A percentile compares a stretch with the other conserved stretches of the same genome.
Conservation (phyloP, 1,140 invertebrate species). For the Aphidius gifuensis region DNA sequence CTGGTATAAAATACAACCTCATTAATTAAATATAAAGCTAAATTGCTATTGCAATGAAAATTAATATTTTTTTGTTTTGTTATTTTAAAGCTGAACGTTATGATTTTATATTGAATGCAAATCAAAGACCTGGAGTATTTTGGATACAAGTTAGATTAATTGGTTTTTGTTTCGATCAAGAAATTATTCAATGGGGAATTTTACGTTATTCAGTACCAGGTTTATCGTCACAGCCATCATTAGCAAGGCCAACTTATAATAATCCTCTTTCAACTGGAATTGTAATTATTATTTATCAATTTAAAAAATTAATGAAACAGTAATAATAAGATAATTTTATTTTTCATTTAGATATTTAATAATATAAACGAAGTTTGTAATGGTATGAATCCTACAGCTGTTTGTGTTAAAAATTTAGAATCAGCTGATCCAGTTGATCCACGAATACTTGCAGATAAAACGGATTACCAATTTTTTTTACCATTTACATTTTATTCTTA, state of each 20-base stretch:
- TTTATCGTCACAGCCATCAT: neutral
- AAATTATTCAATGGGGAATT: constrained; percentile 51
- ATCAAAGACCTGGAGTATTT: constrained; percentile 43
- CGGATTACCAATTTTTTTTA: constrained; percentile 14
- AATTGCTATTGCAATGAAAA: neutral
- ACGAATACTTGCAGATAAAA: constrained; percentile 1
- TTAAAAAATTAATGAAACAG: too few species aligned
- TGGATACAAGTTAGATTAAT: constrained; percentile 52
- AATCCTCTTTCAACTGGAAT: constrained; percentile 10
- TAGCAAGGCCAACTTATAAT: neutral
- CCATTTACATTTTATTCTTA: constrained; percentile 8
- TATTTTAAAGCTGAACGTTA: constrained; percentile 52
- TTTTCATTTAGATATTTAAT: constrained; percentile 17
- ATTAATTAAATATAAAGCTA: neutral
- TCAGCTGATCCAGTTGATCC: constrained; percentile 1
- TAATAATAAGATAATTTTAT: too few species aligned
- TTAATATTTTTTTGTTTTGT: constrained; percentile 21
- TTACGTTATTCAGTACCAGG: constrained; percentile 42
- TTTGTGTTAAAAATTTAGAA: constrained; percentile 15
- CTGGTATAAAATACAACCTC: constrained; percentile 4
- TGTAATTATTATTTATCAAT: too few species aligned
- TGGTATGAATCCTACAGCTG: neutral
- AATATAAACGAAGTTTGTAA: constrained; percentile 16
- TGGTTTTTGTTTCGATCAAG: constrained; percentile 46
- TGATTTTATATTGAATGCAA: constrained; percentile 53